phyloP scores from a whole-genome alignment of 2,888 invertebrate genomes.

The Dusona sp. region DNA sequence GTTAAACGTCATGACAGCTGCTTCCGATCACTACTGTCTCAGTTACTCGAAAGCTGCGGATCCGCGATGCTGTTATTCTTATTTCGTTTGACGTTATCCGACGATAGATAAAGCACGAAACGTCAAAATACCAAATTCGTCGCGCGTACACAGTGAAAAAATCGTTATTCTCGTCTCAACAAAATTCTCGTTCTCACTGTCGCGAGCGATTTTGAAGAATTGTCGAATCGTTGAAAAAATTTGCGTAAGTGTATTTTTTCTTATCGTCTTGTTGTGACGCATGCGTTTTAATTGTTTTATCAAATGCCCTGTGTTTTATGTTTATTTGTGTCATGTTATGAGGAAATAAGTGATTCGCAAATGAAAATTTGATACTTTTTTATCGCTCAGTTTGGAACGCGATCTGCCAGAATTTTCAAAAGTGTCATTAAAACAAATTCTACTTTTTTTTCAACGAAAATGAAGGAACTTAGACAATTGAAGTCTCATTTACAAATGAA shows the following conservation, averaged over 20 bases:
- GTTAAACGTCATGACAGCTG: constrained; percentile 39
- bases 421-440: not conserved
- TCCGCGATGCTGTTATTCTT: constrained; percentile 32
- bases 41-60: constrained; percentile 53
- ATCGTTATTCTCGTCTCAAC: not conserved
- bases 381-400: not conserved
- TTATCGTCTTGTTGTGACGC: not conserved
- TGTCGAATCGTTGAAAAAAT: not conserved
- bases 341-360: not conserved
- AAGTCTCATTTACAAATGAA: not conserved
- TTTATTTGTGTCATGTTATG: too few relatives aligned
- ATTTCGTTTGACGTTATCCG: constrained; percentile 1
- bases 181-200: not conserved
- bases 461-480: not conserved
- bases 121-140: not conserved
- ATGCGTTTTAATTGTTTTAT: not conserved
- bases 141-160: not conserved
- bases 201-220: not conserved
- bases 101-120: constrained; percentile 27
- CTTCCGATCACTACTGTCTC: constrained; percentile 21
- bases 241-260: not conserved
- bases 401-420: not conserved
- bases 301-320: not conserved
- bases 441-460: not conserved
- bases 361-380: not conserved